A percentile compares a stretch with the other conserved stretches of the same genome.
These are phyloP conservation scores for Drosophila meridionalis DNA, from an alignment of 2,888 invertebrate species.

Conservation along the genomic window DNA sequence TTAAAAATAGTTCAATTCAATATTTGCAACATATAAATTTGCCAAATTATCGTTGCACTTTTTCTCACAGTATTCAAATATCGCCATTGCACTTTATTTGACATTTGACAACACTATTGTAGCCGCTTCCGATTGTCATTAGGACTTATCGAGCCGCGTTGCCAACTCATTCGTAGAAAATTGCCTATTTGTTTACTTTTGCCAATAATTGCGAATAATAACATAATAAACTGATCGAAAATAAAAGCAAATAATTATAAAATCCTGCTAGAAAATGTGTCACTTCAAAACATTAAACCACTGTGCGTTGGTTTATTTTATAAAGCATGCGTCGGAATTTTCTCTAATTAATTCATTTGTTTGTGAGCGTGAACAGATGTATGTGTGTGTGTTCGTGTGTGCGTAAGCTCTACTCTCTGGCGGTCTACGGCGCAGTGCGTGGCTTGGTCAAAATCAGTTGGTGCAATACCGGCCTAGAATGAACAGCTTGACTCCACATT, in stretches of 20 bases:
- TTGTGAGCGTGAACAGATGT: conserved; percentile 15
- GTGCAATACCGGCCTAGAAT: conserved; percentile 74
- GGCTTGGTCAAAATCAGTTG: conserved; percentile 60
- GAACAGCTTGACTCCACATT: conserved; percentile 53
- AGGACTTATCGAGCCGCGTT: not conserved
- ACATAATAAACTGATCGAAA: not conserved
- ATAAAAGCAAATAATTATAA: too few species aligned
- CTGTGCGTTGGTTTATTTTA: conserved; percentile 45
- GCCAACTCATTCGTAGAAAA: not conserved
- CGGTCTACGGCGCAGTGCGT: conserved; percentile 42
- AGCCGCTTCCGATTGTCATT: not conserved
- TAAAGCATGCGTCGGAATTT: conserved; percentile 65
- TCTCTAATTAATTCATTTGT: conserved; percentile 75
- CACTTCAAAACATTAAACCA: not conserved
- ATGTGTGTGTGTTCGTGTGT: conserved; percentile 21
- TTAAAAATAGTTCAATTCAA: too few species aligned
- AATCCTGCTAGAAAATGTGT: not conserved
- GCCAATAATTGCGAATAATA: not conserved
- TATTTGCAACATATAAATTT: not conserved
- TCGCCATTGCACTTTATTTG: not conserved
- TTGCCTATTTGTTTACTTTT: not conserved
- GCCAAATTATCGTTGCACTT: not conserved
- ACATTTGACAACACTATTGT: not conserved
- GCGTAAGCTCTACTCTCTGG: conserved; percentile 26
- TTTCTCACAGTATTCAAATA: not conserved